These are phyloP conservation scores for Cebus imitator DNA, from an alignment of 2,113 vertebrate species.

Conservation along the genomic window DNA sequence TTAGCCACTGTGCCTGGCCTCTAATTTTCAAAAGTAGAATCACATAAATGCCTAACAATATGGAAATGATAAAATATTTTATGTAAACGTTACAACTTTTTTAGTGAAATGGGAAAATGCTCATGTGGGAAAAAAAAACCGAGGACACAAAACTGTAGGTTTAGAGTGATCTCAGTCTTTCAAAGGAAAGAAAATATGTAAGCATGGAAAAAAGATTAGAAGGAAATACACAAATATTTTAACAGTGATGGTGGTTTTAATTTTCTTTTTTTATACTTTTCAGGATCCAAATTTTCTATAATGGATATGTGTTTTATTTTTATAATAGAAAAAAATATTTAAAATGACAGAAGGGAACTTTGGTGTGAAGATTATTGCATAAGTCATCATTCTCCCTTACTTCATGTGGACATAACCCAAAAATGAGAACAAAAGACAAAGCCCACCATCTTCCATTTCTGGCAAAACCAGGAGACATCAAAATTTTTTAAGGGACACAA, in stretches of 20 bases:
- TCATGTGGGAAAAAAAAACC: not conserved
- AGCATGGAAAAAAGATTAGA: slow-evolving; percentile 49
- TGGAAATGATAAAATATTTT: slow-evolving; percentile 1
- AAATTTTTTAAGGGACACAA: not conserved
- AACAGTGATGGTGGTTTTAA: slow-evolving; percentile 46
- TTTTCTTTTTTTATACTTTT: slow-evolving; percentile 51
- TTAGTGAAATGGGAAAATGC: not conserved
- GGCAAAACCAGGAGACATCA: not conserved
- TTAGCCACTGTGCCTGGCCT: too few species aligned
- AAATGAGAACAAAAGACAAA: slow-evolving; percentile 13
- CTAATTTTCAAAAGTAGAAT: not conserved
- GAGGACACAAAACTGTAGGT: not conserved
- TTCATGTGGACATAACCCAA: slow-evolving; percentile 30
- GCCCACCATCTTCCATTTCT: not conserved
- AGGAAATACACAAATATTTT: slow-evolving; percentile 38
- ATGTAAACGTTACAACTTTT: not conserved
- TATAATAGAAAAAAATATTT: slow-evolving; percentile 44
- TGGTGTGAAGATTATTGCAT: not conserved
- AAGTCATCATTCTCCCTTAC: not conserved
- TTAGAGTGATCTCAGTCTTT: slow-evolving; percentile 23
- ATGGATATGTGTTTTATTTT: slow-evolving; percentile 44
- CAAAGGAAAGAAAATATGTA: slow-evolving; percentile 1
- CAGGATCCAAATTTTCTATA: slow-evolving; percentile 29
- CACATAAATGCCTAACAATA: not conserved
- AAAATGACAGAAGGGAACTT: slow-evolving; percentile 26